These are phyloP conservation scores for Drosophila infuscata DNA, from an alignment of 2,888 invertebrate species.

Conservation along the genomic window DNA sequence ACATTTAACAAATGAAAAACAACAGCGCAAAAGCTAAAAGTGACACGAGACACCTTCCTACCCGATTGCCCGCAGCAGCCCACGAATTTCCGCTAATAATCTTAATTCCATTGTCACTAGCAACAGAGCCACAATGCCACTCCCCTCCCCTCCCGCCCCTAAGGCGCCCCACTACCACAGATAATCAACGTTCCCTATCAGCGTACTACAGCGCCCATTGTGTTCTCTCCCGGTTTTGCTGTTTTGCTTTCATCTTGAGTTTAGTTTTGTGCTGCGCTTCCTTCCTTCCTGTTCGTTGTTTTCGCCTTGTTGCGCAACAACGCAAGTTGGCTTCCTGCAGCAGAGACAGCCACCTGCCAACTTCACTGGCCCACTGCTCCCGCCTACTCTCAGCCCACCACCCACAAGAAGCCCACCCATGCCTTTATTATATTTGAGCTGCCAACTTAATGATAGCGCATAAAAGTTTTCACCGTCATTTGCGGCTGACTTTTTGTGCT, in stretches of 20 bases:
- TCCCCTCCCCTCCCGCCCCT: neutral
- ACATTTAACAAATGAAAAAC: slow-evolving; percentile 61
- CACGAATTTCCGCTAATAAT: slow-evolving; percentile 78
- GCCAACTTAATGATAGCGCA: slow-evolving; percentile 78
- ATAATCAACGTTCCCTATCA: slow-evolving; percentile 68
- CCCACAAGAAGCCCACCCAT: neutral
- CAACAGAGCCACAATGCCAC: slow-evolving; percentile 5
- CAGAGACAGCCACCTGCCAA: slow-evolving; percentile 12
- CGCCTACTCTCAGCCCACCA: too few relatives aligned
- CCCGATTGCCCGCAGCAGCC: slow-evolving; percentile 9
- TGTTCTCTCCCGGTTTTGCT: slow-evolving; percentile 30
- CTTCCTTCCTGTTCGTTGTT: slow-evolving; percentile 50
- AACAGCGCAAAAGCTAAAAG: slow-evolving; percentile 62
- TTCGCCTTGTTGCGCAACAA: slow-evolving; percentile 49
- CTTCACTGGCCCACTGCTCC: neutral
- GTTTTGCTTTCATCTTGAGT: slow-evolving; percentile 75
- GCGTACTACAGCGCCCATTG: slow-evolving; percentile 21
- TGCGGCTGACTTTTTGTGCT: slow-evolving; percentile 61
- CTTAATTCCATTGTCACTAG: slow-evolving; percentile 78
- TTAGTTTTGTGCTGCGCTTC: slow-evolving; percentile 70
- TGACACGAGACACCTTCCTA: slow-evolving; percentile 40
- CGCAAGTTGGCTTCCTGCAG: slow-evolving; percentile 47
- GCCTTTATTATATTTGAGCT: slow-evolving; percentile 67
- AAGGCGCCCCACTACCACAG: slow-evolving; percentile 13
- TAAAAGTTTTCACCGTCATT: slow-evolving; percentile 63